Evolutionary conservation across 2,113 vertebrate genomes (phyloP), one percentile per base, ranked within the genome.

Genomic region (Athene noctua): DNA sequence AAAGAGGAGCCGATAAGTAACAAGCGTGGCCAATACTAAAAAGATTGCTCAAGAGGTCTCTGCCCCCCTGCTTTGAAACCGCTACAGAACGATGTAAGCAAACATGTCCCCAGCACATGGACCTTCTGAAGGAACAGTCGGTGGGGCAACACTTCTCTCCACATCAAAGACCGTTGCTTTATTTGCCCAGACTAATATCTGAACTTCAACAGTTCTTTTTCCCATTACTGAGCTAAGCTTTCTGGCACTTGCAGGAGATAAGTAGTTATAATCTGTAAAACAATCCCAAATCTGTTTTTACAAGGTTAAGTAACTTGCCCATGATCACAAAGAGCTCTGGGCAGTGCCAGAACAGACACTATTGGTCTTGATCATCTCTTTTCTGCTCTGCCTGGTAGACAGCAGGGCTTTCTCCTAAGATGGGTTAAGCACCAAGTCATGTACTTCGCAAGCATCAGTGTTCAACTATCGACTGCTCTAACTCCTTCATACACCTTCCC

Each of bases 21-120:
- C 40, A 36, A 73, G 46, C 7, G 1, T 9, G 30, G 80, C 52
- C 67, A 92, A 88, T 38, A 67, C 26, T 15, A 42, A 22, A 77
- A 78, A 54, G 52, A 90, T 77, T 81, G 79, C 86, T 95, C 85
- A 89, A 92, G 81, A 96, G 93, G 87, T 75, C 91, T 94, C 47
- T 86, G 63, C 18, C 30, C 57, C 44, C 20, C 63, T 80, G 58
- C 96, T 94, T 88, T 94, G 92, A 79, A 96, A 94, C 15, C 0
- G 5, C 77, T 80, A 36, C 46, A 62, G 49, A 94, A 74, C 3
- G 0, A 62, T 47, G 47, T 58, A 66, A 96, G 75, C 63, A 93
- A 95, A 83, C 26, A 25, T 25, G 13, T 78, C 55, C 73, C 40
- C 49, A 40, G 0, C 2, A 73, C 36, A 49, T 17, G 46, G 93